Percentiles rank a stretch among this genome's conserved stretches.
Conservation (phyloP, 2,797 vertebrate genomes). For the Myiothlypis coronata region DNA sequence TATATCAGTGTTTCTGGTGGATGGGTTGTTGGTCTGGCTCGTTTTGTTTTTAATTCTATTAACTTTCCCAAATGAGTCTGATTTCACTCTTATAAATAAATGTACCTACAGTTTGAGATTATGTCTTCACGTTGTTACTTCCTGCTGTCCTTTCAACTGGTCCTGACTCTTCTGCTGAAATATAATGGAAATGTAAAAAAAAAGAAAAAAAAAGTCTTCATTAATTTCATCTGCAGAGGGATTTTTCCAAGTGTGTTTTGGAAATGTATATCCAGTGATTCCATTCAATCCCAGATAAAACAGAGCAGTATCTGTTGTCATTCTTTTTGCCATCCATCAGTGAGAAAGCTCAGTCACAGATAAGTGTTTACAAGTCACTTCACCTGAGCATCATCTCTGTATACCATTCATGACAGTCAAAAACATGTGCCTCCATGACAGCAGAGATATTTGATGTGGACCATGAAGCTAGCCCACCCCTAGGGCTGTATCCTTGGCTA, state of each 20-base stretch:
- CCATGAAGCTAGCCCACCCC: neutral
- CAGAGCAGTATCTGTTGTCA: neutral
- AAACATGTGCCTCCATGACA: neutral
- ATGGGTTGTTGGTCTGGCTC: neutral
- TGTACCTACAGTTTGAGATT: neutral
- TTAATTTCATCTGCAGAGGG: neutral
- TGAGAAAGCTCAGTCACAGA: neutral
- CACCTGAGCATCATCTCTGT: neutral
- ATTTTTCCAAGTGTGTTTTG: neutral
- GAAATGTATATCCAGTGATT: neutral
- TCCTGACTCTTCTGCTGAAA: neutral
- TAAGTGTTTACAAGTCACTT: neutral
- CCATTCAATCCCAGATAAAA: accelerated
- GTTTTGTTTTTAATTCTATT: neutral
- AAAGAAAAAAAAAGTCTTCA: accelerated
- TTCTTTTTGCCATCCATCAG: neutral
- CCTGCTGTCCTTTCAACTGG: neutral
- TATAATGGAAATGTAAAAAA: neutral
- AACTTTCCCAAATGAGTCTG: neutral
- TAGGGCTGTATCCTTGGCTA: neutral
- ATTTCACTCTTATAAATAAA: neutral
- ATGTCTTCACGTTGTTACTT: neutral
- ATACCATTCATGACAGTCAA: neutral
- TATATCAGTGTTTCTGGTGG: neutral
- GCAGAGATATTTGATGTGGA: neutral